A percentile compares a stretch with the other conserved stretches of the same genome.
Evolutionary conservation across 2,797 vertebrate species (phyloP).

Genomic region (Myotis myotis): DNA sequence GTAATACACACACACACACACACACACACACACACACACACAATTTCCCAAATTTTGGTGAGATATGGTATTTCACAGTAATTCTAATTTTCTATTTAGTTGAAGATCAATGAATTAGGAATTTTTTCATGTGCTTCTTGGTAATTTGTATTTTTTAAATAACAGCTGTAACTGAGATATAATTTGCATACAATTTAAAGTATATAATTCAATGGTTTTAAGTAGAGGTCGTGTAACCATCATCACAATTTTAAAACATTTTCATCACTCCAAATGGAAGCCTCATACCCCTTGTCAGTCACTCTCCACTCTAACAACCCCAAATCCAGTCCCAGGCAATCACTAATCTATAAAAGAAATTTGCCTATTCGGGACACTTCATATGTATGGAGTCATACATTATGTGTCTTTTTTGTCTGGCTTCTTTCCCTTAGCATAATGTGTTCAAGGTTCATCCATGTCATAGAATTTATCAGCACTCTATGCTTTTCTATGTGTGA

Average conservation of each 20-base stretch:
- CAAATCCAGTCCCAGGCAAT: background rate
- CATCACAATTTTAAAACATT: conserved; percentile 2
- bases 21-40: background rate
- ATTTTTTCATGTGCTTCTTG: background rate
- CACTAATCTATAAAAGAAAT: background rate
- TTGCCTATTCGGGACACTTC: background rate
- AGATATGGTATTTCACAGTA: background rate
- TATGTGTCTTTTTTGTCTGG: background rate
- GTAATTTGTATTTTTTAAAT: conserved; percentile 22
- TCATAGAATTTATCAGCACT: background rate
- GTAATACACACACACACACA: background rate
- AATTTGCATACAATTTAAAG: conserved; percentile 25
- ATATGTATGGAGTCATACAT: background rate
- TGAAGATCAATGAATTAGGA: background rate
- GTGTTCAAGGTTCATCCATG: background rate
- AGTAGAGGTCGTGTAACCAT: background rate
- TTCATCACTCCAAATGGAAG: background rate
- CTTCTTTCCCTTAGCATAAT: conserved; percentile 7
- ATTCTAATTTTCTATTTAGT: conserved; percentile 18
- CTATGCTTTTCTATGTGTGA: background rate
- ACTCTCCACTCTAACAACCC: background rate
- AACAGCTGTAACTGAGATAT: background rate
- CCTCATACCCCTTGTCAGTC: background rate
- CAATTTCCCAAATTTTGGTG: background rate
- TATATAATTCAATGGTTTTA: background rate